A percentile compares a stretch with the other conserved stretches of the same genome.
Conservation (phyloP, 2,113 vertebrate genomes). For the Catharus bicknelli region DNA sequence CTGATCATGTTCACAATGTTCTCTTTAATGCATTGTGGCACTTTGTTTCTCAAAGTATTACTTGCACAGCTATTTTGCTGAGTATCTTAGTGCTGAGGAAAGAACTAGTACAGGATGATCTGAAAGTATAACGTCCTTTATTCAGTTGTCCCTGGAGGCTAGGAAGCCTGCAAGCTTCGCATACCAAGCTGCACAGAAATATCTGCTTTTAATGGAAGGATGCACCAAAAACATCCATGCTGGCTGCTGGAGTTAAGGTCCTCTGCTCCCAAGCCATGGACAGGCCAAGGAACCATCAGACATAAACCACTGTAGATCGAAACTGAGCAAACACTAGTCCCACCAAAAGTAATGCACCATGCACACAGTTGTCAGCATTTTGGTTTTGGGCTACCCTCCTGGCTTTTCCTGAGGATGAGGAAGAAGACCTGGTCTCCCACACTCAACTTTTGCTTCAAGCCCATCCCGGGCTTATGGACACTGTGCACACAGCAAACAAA, state of each 20-base stretch:
- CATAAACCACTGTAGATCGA: fast-evolving
- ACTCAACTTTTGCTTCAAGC: not conserved
- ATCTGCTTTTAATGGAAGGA: not conserved
- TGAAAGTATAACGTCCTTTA: not conserved
- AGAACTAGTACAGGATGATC: not conserved
- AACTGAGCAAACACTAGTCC: not conserved
- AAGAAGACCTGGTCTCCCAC: not conserved
- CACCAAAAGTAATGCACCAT: not conserved
- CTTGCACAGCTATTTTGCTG: not conserved
- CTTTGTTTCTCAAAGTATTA: not conserved
- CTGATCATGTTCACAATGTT: not conserved
- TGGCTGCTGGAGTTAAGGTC: not conserved
- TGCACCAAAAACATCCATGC: not conserved
- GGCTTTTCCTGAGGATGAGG: not conserved
- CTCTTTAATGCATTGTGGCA: not conserved
- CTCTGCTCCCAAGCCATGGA: not conserved
- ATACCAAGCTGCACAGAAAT: not conserved
- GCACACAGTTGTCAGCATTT: not conserved
- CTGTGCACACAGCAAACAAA: not conserved
- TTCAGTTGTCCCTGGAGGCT: not conserved
- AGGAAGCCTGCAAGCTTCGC: not conserved
- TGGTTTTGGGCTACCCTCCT: not conserved
- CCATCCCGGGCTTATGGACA: not conserved
- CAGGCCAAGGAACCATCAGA: not conserved
- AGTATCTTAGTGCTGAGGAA: not conserved